Evolutionary conservation across 2,797 vertebrate genomes (phyloP).

Genomic region (Poeciliopsis infans): DNA sequence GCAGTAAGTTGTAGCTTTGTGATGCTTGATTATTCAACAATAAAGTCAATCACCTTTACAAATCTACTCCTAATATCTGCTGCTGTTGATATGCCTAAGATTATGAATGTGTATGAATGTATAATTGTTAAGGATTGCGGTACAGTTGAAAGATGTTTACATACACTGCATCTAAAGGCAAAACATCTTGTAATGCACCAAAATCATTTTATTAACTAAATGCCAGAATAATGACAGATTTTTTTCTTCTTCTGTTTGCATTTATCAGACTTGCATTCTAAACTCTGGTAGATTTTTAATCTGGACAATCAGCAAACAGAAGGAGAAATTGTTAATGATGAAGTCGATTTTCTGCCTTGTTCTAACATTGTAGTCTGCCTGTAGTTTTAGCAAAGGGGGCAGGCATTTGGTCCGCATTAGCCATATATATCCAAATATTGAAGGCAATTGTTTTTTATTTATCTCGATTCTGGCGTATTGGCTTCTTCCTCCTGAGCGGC

Average conservation of each 20-base stretch:
- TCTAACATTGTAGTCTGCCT: too few species aligned
- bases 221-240: neutral
- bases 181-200: neutral
- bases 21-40: slow-evolving; percentile 8
- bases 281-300: too few species aligned
- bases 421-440: too few species aligned
- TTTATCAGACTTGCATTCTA: neutral
- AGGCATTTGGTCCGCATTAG: too few species aligned
- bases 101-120: neutral
- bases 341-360: too few species aligned
- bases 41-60: neutral
- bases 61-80: neutral
- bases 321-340: too few species aligned
- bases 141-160: neutral
- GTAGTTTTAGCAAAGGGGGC: too few species aligned
- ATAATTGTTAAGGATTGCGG: neutral
- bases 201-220: neutral
- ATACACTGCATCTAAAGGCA: neutral
- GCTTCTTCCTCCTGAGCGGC: neutral
- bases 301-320: too few species aligned
- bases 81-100: neutral
- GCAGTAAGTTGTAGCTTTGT: neutral
- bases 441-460: neutral
- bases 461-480: neutral
- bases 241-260: neutral